Evolutionary conservation across 2,888 invertebrate genomes (phyloP).

Genomic region (Eulithis prunata): DNA sequence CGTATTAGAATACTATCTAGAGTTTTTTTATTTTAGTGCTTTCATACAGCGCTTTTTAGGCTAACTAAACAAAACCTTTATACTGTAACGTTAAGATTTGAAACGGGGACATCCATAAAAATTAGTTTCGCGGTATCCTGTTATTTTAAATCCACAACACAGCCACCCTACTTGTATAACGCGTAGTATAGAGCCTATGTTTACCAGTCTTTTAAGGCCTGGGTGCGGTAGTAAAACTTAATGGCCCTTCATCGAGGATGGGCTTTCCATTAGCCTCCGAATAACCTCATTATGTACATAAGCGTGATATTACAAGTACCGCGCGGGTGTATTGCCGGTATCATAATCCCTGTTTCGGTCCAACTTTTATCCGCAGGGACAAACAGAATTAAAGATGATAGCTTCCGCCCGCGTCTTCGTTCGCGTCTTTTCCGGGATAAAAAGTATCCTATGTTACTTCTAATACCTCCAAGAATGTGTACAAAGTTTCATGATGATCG

Average conservation of each 20-base stretch:
- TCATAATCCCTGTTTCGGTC: constrained; percentile 14
- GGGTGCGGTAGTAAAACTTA: constrained; percentile 49
- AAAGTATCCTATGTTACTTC: too few relatives aligned
- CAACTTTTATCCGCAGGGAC: constrained; percentile 23
- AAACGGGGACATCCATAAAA: too few relatives aligned
- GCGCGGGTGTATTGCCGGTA: constrained; percentile 20
- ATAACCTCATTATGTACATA: constrained; percentile 41
- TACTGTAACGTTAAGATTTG: too few relatives aligned
- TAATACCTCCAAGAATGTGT: too few relatives aligned
- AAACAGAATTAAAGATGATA: constrained; percentile 15
- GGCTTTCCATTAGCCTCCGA: constrained; percentile 48
- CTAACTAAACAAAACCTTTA: too few relatives aligned
- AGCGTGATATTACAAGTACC: constrained; percentile 31
- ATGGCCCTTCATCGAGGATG: constrained; percentile 42
- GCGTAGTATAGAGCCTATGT: constrained; percentile 17
- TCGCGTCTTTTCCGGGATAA: too few relatives aligned
- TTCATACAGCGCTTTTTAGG: too few relatives aligned
- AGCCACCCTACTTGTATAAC: constrained; percentile 13
- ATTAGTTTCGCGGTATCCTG: background rate
- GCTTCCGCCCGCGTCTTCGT: too few relatives aligned
- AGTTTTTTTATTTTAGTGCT: too few relatives aligned
- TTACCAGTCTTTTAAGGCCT: constrained; percentile 45
- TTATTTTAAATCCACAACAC: constrained; percentile 1
- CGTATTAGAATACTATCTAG: too few relatives aligned
- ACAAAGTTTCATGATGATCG: too few relatives aligned